Evolutionary conservation across 2,113 vertebrate genomes (phyloP).

Genomic region (Ovis canadensis): DNA sequence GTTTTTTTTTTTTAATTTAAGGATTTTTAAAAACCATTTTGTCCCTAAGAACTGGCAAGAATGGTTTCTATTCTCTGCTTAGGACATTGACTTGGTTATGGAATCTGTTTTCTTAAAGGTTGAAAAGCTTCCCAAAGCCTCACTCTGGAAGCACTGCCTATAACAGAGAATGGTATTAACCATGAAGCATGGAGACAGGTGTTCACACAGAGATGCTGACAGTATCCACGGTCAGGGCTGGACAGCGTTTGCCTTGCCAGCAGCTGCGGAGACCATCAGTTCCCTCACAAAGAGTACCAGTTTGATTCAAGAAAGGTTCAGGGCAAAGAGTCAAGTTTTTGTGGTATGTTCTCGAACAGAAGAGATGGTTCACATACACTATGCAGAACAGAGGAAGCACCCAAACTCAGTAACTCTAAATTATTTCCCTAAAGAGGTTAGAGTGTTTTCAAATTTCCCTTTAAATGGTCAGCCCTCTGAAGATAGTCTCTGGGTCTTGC

Average conservation of each 20-base stretch:
- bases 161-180: neutral
- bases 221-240: neutral
- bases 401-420: neutral
- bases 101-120: neutral
- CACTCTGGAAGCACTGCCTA: neutral
- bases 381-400: neutral
- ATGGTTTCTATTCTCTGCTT: neutral
- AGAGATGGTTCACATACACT: neutral
- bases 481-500: neutral
- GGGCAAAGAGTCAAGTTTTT: neutral
- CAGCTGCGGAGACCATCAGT: too few relatives aligned
- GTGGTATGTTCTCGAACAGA: neutral
- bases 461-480: neutral
- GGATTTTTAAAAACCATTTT: neutral
- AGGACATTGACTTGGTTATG: neutral
- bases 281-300: neutral
- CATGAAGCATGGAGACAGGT: neutral
- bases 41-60: neutral
- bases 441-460: neutral
- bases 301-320: neutral
- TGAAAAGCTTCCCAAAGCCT: neutral
- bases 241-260: neutral
- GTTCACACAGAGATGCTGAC: neutral
- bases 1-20: neutral
- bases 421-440: neutral